Evolutionary conservation across 1,140 invertebrate species (phyloP).

Genomic region (Acromyrmex heyeri): DNA sequence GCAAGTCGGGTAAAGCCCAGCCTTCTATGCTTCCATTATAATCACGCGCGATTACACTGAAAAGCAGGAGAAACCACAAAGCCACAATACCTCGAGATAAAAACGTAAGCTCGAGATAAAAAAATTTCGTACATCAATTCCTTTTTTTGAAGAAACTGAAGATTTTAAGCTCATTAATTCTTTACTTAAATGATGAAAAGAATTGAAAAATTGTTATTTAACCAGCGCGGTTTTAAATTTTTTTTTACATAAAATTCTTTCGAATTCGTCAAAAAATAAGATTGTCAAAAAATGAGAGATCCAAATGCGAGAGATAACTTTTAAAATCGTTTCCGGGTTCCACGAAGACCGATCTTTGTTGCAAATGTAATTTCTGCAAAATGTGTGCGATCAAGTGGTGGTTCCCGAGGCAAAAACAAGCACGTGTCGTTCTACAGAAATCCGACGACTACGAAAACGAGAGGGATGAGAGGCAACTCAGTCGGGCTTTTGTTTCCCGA

Average conservation of each 20-base stretch:
- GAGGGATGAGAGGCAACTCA: neutral
- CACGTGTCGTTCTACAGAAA: constrained; percentile 25
- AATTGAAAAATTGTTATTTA: neutral
- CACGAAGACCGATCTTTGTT: neutral
- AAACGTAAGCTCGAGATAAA: neutral
- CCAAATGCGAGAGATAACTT: too few relatives aligned
- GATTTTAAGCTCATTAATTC: neutral
- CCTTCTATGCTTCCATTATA: neutral
- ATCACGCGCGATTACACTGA: constrained; percentile 11
- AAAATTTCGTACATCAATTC: too few relatives aligned
- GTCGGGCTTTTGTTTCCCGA: constrained; percentile 66
- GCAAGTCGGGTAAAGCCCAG: constrained; percentile 3
- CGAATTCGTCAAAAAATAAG: neutral
- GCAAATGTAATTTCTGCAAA: neutral
- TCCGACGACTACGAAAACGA: constrained; percentile 10
- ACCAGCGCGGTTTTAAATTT: neutral
- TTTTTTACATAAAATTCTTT: neutral
- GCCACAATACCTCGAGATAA: constrained; percentile 7
- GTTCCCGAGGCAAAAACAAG: neutral
- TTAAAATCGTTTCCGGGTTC: neutral
- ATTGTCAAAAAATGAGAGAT: neutral
- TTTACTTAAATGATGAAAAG: neutral
- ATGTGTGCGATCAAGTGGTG: neutral
- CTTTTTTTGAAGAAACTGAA: neutral
- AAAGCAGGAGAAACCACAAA: constrained; percentile 12